A percentile compares a stretch with the other conserved stretches of the same genome.
Evolutionary conservation across 2,797 vertebrate species (phyloP).

Genomic region (Macrochelys suwanniensis): DNA sequence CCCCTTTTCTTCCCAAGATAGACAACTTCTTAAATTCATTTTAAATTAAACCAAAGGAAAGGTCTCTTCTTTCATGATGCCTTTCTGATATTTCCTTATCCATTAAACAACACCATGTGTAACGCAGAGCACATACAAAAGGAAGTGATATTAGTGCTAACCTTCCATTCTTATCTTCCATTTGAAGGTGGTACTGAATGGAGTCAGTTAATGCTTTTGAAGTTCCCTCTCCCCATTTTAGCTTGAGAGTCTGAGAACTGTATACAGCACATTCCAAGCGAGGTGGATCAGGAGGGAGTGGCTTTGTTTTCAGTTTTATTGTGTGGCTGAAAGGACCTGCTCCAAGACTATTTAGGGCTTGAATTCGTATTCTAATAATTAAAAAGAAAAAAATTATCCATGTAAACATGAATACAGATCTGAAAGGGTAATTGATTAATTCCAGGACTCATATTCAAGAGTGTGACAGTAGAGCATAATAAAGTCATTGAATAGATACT

Average conservation of each 20-base stretch:
- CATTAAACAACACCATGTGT: background rate
- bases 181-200: constrained; percentile 96
- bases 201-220: constrained; percentile 89
- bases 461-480: background rate
- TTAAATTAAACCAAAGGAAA: background rate
- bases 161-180: constrained; percentile 96
- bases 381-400: constrained; percentile 31
- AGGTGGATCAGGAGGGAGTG: constrained; percentile 94
- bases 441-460: background rate
- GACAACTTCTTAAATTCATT: background rate
- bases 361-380: constrained; percentile 92
- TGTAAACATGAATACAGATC: background rate
- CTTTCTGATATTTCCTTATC: background rate
- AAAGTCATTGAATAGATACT: background rate
- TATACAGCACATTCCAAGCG: constrained; percentile 96
- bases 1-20: background rate
- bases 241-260: constrained; percentile 97
- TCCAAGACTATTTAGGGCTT: constrained; percentile 96
- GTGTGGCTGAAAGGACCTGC: constrained; percentile 96
- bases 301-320: constrained; percentile 98
- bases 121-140: background rate
- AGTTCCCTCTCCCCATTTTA: constrained; percentile 97
- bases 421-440: constrained; percentile 7
- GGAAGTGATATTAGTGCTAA: constrained; percentile 70
- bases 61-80: background rate